Evolutionary conservation across 2,888 invertebrate genomes (phyloP), one percentile per base, ranked within the genome.

Genomic region (Tinea pellionella): DNA sequence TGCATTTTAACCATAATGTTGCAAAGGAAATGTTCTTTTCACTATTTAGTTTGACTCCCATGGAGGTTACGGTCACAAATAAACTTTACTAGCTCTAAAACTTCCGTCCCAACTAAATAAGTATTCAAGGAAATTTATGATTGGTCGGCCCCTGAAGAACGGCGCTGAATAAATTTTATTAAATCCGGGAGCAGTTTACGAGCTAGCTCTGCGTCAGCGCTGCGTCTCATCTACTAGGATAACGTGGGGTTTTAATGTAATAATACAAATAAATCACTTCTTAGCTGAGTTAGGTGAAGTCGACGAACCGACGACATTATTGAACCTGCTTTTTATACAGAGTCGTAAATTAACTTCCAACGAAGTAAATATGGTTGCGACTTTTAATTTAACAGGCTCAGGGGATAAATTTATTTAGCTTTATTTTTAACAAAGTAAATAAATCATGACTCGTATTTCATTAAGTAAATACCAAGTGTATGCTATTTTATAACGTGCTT

Each of bases 121-220:
- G 81, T 81, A 79, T 83, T 79, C 76, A 70, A 71, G 69, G 74
- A 73, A 77, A 80, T 82, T 81, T 82, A 84, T 84, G 84, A 83
- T 83, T 84, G 83, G 81, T 83, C 75, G 78, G 77, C 74, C 78
- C 75, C 80, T 71, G 71, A 78, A 82, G 80, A 75, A 74, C 66
- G 72, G 70, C 70, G 76, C 74, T 79, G 81, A 83, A 85, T 85
- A 81, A 82, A 84, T 85, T 84, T 83, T 83, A 84, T 82, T 83
- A 83, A 84, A 83, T 80, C 81, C 77, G 71, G 73, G 77, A 77
- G 70, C 75, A 77, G 77, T 84, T 84, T 84, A 84, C 76, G 84
- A 80, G 72, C 73, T 47, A 71, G 69, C 55, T 16, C 75, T 70
- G 71, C 77, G 78, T 84, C 82, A 83, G 82, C 80, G 67, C 66